Base-by-base conservation (phyloP, 2,888 invertebrate genomes). In the Synergus japonicus region DNA sequence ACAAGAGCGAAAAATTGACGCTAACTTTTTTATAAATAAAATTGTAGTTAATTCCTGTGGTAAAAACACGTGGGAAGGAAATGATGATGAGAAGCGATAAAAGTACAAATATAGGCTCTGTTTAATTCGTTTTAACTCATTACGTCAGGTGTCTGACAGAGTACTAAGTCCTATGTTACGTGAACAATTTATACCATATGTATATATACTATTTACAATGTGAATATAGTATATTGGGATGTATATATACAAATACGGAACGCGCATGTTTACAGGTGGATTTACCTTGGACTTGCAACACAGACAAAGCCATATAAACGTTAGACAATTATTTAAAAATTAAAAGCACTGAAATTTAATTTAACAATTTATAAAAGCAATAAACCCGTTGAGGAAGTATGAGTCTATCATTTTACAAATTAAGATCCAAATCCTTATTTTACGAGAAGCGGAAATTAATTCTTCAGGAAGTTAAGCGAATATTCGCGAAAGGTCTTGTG, bases 221-320 rank as follows among this genome's bases (percentile, higher is more conserved):
- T n/a, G 18, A 22, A 60, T 60, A 22, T 18, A 4, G 10, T 22
- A 22, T 4, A 46, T 46, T 78, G 64, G 15, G 18, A 67, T 60
- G 29, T 43, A 58, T 69, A 60, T 15, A 43, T 49, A 76, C 60
- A 65, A 18, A 49, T 76, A 73, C 13, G 22, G 9, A 54, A 54
- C 41, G 15, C 65, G 22, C 49, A 76, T 64, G 22, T 22, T 76
- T 63, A 63, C 63, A 46, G 41, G 43, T 64, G 64, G 80, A 76
- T 82, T 88, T 86, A 90, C 89, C 88, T 89, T 83, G 87, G 77
- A 88, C 87, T 77, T 87, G 84, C 78, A 85, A 86, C 77, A 89
- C 85, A 78, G 86, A 83, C 76, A 90, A 83, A 80, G 87, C 83
- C 88, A 89, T 89, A 18, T 37, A 63, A 77, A 8, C 15, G 29